These are phyloP conservation scores for Drosophila setifemur DNA, from an alignment of 1,140 invertebrate species.

Conservation along the genomic window DNA sequence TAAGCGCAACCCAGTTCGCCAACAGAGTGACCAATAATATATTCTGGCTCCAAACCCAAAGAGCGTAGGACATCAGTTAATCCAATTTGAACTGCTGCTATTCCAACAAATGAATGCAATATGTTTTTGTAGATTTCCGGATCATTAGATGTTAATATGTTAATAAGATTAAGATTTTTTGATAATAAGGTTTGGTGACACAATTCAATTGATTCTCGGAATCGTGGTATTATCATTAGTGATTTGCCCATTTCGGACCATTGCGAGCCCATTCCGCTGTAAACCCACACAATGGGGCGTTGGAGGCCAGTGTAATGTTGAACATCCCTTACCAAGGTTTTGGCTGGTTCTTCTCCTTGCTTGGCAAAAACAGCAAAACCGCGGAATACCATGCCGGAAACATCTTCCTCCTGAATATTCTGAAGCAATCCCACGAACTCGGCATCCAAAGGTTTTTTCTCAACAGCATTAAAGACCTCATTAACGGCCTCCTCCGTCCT, in stretches of 20 bases:
- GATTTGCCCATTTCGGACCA: constrained; percentile 92
- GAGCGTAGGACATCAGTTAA: constrained; percentile 89
- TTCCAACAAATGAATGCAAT: constrained; percentile 94
- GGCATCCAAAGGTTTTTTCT: constrained; percentile 84
- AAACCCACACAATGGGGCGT: constrained; percentile 92
- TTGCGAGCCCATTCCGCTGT: constrained; percentile 95
- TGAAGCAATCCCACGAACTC: constrained; percentile 85
- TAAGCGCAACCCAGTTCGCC: constrained; percentile 95
- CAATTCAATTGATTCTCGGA: constrained; percentile 88
- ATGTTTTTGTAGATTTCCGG: constrained; percentile 91
- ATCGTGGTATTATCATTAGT: constrained; percentile 87
- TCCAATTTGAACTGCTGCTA: constrained; percentile 94
- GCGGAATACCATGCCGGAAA: constrained; percentile 84
- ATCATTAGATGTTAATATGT: constrained; percentile 90
- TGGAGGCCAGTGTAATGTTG: constrained; percentile 85
- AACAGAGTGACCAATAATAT: constrained; percentile 94
- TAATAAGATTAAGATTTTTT: constrained; percentile 90
- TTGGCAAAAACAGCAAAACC: constrained; percentile 84
- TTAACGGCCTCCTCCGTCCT: constrained; percentile 87
- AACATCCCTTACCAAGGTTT: constrained; percentile 82
- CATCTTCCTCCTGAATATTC: constrained; percentile 84
- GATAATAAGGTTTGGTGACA: constrained; percentile 89
- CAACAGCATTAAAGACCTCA: constrained; percentile 86
- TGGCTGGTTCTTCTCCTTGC: constrained; percentile 82
- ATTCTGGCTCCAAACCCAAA: constrained; percentile 90